Base-by-base conservation (phyloP, 2,113 vertebrate genomes). In the Malurus alboscapulatus region DNA sequence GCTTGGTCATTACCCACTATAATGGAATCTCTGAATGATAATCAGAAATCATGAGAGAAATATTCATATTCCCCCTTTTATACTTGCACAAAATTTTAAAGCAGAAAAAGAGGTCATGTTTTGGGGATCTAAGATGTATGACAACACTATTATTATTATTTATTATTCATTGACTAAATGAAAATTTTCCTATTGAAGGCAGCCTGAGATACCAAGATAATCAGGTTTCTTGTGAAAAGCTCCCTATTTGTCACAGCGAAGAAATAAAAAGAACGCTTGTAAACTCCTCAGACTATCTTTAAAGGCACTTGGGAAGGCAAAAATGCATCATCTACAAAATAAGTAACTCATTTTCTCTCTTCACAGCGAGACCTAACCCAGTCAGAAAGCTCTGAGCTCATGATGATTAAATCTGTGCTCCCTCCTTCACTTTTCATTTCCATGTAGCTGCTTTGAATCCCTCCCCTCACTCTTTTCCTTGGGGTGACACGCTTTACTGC, bases 331-430 rank as follows among this genome's bases (percentile, higher is more conserved):
- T 75, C 50, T 84, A 86, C 62, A 90, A 96, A 94, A 84, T 19
- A 91, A 87, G 29, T 74, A 91, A 90, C 75, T 84, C 4, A 51
- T 86, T 90, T 94, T 71, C 45, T 89, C 54, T 90, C 55, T 92
- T 76, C 66, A 87, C 67, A 82, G 84, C 91, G 81, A 84, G 25
- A 79, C 27, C 68, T 57, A 90, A 87, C 24, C 17, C 55, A 69
- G 65, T 26, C 58, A 84, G 90, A 94, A 88, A 53, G 75, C 76
- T 84, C 84, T 57, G 79, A 92, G 83, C 63, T 84, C 40, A 36
- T 25, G 44, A 42, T 93, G 78, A 84, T 95, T 69, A 88, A 92
- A 68, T 53, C 34, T 54, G 66, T 44, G 34, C 78, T 90, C 68
- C 63, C 77, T 84, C 68, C 51, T 63, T 73, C 44, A 66, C n/a